Percentiles rank a stretch among this genome's conserved stretches.
Evolutionary conservation across 1,140 invertebrate genomes (phyloP).

Genomic region (Hestina assimilis): DNA sequence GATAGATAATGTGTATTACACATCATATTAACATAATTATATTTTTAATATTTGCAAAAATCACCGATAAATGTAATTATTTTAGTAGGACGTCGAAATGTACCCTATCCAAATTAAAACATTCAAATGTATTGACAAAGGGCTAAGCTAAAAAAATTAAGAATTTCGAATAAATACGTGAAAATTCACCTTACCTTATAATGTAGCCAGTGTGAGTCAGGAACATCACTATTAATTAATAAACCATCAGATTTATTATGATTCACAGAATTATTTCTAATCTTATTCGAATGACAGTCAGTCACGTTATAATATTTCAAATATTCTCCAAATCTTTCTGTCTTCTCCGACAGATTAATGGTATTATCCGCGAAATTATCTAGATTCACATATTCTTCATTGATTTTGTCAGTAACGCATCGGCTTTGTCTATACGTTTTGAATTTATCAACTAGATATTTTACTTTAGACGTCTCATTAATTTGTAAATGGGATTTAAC

Average conservation of each 20-base stretch:
- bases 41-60: too few species aligned
- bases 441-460: constrained; percentile 33
- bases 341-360: constrained; percentile 37
- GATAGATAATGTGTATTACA: too few species aligned
- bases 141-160: too few species aligned
- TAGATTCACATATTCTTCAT: constrained; percentile 14
- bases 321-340: constrained; percentile 37
- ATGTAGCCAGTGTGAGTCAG: constrained; percentile 48
- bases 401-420: constrained; percentile 21
- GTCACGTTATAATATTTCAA: constrained; percentile 38
- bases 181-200: constrained; percentile 64
- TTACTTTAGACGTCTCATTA: constrained; percentile 43
- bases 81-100: too few species aligned
- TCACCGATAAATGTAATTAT: too few species aligned
- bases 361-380: constrained; percentile 34
- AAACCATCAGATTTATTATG: constrained; percentile 40
- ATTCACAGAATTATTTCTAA: constrained; percentile 18
- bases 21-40: too few species aligned
- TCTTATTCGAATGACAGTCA: constrained; percentile 33
- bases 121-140: too few species aligned
- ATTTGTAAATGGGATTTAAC: constrained; percentile 29
- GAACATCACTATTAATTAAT: constrained; percentile 37
- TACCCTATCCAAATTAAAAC: too few species aligned
- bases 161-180: too few species aligned
- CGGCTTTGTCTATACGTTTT: constrained; percentile 26